Conservation (phyloP, 1,140 invertebrate genomes). For the Drosophila ambigua region DNA sequence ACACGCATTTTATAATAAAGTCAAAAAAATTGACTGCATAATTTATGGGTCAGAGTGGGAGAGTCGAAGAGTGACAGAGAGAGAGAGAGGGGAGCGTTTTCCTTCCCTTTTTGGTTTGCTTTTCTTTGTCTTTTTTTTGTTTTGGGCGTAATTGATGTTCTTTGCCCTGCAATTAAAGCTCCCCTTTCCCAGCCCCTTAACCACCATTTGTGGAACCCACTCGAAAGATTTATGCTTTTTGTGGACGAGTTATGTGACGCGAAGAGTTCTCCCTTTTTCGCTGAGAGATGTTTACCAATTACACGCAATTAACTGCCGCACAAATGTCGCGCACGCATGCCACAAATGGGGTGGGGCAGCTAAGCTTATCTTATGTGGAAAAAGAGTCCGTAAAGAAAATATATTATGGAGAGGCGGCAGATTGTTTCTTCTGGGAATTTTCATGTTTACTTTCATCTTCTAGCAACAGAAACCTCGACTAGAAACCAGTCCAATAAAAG, state of each 20-base stretch:
- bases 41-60: slow-evolving; percentile 63
- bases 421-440: too few species aligned
- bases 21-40: slow-evolving; percentile 75
- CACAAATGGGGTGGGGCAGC: too few species aligned
- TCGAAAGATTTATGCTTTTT: slow-evolving; percentile 60
- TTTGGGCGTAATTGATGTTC: slow-evolving; percentile 65
- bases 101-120: slow-evolving; percentile 21
- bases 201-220: neutral
- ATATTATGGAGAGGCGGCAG: too few species aligned
- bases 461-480: too few species aligned
- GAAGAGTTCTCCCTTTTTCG: slow-evolving; percentile 22
- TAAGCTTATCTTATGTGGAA: too few species aligned
- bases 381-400: too few species aligned
- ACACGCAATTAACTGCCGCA: slow-evolving; percentile 69
- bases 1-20: slow-evolving; percentile 80
- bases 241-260: slow-evolving; percentile 57
- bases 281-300: slow-evolving; percentile 59
- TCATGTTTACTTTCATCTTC: too few species aligned
- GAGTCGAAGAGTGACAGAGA: neutral
- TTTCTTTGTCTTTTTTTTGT: slow-evolving; percentile 17
- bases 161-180: slow-evolving; percentile 67
- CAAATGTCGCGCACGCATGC: too few species aligned
- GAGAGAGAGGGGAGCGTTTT: slow-evolving; percentile 21
- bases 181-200: neutral
- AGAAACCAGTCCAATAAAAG: too few species aligned